These are phyloP conservation scores for Chironomus tentans DNA, from an alignment of 2,888 invertebrate genomes.

Conservation along the genomic window DNA sequence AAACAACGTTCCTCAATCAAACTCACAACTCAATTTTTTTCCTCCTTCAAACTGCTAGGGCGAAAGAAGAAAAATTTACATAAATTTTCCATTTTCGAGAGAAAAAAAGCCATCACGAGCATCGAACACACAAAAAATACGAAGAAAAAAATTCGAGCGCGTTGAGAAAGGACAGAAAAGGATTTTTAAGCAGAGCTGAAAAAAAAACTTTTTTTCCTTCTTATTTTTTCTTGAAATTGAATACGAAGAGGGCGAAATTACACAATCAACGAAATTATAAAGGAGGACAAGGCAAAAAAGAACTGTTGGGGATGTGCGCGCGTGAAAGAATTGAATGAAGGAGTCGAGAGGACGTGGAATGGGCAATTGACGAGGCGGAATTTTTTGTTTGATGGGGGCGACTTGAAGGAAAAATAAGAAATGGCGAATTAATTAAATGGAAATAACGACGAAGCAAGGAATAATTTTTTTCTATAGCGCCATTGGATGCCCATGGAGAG, in stretches of 20 bases:
- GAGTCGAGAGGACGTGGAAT: not conserved
- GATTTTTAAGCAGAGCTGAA: not conserved
- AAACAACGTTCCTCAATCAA: too few relatives aligned
- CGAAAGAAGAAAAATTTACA: not conserved
- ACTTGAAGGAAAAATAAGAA: not conserved
- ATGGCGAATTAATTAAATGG: not conserved
- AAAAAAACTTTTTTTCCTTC: not conserved
- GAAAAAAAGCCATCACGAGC: not conserved
- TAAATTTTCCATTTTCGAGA: conserved; percentile 4
- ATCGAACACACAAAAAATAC: not conserved
- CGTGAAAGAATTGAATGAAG: not conserved
- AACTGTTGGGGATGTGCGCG: not conserved
- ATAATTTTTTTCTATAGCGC: too few relatives aligned
- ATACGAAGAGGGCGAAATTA: not conserved
- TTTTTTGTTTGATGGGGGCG: not conserved
- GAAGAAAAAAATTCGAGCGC: not conserved
- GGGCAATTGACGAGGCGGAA: not conserved
- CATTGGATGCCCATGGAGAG: too few relatives aligned
- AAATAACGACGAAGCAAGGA: not conserved
- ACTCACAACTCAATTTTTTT: too few relatives aligned
- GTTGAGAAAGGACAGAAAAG: not conserved
- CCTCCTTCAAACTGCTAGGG: not conserved
- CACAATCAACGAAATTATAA: not conserved
- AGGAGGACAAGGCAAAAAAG: not conserved
- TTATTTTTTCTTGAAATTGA: not conserved